Base-by-base conservation (phyloP, 2,888 invertebrate species). In the Argyresthia albistria region DNA sequence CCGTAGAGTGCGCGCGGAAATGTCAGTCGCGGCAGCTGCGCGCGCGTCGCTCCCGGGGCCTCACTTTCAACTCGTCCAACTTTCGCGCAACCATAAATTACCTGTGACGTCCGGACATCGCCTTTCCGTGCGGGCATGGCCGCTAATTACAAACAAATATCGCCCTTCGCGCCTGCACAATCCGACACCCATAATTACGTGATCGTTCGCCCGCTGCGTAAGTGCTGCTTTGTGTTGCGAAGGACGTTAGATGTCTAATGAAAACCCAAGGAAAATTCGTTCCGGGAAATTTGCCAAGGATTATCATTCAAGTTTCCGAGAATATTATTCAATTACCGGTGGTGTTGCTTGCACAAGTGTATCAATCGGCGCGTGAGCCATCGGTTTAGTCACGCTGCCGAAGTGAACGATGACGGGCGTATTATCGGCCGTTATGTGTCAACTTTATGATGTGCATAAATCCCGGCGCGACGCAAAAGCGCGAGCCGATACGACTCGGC, bases 121-220 rank as follows among this genome's bases (percentile, higher is more conserved):
- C 65, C 68, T 74, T 73, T 69, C 75, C 71, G 70, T 73, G 69
- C 73, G 72, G 68, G 74, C 66, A 64, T 16, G 25, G 10, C 43
- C 12, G 43, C 69, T 76, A 79, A 78, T 79, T 77, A 76, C 76
- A 66, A 70, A 71, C 80, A 79, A 80, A 80, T 77, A 78, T 74
- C 71, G 68, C 73, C 76, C 76, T 73, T 74, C 68, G 69, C 70
- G 69, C 73, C 67, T 66, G 64, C 67, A 60, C 51, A 60, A 63
- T 57, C 45, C 59, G 54, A 61, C 64, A 67, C 67, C 68, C 57
- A 65, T 67, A 73, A 78, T 76, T 77, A 73, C 61, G 64, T 59
- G 62, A 69, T 67, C 67, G 64, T 25, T 25, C 25, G 25, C 25
- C 58, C 57, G 59, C 60, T 56, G 58, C 60, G 57, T 68, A 72